Percentiles rank a stretch among this genome's conserved stretches.
phyloP scores from a whole-genome alignment of 2,113 vertebrate species.

The Budorcas taxicolor region DNA sequence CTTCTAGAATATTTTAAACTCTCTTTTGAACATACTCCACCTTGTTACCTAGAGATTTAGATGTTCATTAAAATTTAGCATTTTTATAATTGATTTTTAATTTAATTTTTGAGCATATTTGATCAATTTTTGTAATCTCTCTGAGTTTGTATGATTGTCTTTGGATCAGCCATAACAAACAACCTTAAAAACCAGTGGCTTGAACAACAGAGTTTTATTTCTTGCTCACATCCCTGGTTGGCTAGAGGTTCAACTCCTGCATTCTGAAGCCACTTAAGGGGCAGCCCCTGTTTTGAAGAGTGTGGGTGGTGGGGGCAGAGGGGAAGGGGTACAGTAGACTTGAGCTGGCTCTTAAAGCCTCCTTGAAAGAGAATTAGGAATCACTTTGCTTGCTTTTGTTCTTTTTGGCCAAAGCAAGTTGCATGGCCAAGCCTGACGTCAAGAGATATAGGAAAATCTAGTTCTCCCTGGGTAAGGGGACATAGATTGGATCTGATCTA shows the following conservation, averaged over 20 bases:
- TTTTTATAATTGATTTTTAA: conserved; percentile 42
- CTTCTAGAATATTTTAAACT: background rate
- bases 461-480: background rate
- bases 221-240: background rate
- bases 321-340: too few species aligned
- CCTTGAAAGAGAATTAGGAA: background rate
- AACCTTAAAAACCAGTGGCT: background rate
- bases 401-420: background rate
- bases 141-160: background rate
- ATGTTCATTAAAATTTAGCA: conserved; percentile 35
- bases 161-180: background rate
- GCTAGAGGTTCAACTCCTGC: background rate
- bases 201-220: background rate
- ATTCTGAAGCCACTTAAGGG: background rate
- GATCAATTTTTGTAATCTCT: background rate
- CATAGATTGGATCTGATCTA: background rate
- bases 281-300: background rate
- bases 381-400: background rate
- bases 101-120: background rate
- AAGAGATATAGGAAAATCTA: background rate
- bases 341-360: background rate
- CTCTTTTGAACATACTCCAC: background rate
- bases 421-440: background rate
- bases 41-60: conserved; percentile 2
- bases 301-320: background rate